Conservation (phyloP, 2,113 vertebrate species). For the Otocyon megalotis region DNA sequence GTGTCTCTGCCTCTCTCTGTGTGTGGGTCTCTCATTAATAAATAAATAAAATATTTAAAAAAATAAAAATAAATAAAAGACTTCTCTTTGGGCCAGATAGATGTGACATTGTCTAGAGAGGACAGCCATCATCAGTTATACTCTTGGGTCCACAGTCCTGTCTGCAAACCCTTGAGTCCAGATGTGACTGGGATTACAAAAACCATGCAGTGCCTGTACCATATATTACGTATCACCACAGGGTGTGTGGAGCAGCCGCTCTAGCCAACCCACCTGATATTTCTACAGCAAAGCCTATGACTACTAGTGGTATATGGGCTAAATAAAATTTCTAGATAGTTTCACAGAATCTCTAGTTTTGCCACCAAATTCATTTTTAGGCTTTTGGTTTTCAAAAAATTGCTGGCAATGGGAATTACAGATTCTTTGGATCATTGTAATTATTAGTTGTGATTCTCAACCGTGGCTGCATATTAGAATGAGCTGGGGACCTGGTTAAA, state of each 20-base stretch:
- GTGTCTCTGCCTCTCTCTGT: too few species aligned
- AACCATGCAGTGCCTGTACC: accelerated
- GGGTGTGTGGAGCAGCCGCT: background rate
- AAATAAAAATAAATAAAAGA: too few species aligned
- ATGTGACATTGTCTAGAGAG: background rate
- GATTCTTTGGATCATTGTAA: background rate
- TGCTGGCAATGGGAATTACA: background rate
- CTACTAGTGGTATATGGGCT: too few species aligned
- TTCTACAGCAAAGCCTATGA: background rate
- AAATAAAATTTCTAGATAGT: background rate
- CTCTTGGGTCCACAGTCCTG: background rate
- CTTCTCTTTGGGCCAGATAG: too few species aligned
- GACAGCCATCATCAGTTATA: too few species aligned
- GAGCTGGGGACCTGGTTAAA: background rate
- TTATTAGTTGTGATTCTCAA: background rate
- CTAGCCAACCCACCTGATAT: accelerated
- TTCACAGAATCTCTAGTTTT: background rate
- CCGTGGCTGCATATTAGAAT: background rate
- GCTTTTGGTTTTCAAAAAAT: background rate
- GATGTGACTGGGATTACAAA: background rate
- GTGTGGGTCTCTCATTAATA: too few species aligned
- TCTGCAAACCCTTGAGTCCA: background rate
- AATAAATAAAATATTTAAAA: too few species aligned
- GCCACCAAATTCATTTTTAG: background rate
- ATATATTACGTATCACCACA: accelerated